phyloP scores from a whole-genome alignment of 2,797 vertebrate species.

The Platalea minor region DNA sequence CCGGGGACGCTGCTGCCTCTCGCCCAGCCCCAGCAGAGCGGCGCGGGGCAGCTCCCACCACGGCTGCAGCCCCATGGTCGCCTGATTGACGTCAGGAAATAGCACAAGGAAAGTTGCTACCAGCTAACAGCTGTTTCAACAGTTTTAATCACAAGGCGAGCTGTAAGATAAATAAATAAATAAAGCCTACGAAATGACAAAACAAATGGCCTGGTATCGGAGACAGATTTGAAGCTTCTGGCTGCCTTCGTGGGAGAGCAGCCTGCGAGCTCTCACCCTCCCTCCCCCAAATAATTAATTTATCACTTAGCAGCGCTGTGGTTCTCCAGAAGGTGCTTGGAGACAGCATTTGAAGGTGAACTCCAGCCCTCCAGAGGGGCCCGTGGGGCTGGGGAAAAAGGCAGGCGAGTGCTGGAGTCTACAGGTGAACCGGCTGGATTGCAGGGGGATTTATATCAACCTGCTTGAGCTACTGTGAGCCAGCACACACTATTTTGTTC shows the following conservation, averaged over 20 bases:
- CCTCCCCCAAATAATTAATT: slow-evolving; percentile 65
- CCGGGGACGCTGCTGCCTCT: neutral
- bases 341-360: slow-evolving; percentile 29
- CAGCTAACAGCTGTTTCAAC: slow-evolving; percentile 56
- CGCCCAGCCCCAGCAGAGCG: neutral
- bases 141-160: slow-evolving; percentile 32
- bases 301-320: slow-evolving; percentile 32
- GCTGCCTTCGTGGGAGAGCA: slow-evolving; percentile 45
- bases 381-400: neutral
- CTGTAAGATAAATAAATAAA: slow-evolving; percentile 63
- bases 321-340: neutral
- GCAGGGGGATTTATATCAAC: neutral
- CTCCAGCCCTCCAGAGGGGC: neutral
- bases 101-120: neutral
- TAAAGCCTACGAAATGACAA: slow-evolving; percentile 46
- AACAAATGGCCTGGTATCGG: slow-evolving; percentile 36
- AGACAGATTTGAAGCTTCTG: slow-evolving; percentile 61
- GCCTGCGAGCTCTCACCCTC: neutral
- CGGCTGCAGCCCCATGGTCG: neutral
- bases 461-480: neutral
- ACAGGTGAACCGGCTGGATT: neutral
- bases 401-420: neutral
- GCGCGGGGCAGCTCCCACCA: accelerated
- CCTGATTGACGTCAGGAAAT: neutral
- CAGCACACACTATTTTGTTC: neutral